Evolutionary conservation across 2,888 invertebrate genomes (phyloP), one percentile per base, ranked within the genome.

Genomic region (Pollenia griseotomentosa): DNA sequence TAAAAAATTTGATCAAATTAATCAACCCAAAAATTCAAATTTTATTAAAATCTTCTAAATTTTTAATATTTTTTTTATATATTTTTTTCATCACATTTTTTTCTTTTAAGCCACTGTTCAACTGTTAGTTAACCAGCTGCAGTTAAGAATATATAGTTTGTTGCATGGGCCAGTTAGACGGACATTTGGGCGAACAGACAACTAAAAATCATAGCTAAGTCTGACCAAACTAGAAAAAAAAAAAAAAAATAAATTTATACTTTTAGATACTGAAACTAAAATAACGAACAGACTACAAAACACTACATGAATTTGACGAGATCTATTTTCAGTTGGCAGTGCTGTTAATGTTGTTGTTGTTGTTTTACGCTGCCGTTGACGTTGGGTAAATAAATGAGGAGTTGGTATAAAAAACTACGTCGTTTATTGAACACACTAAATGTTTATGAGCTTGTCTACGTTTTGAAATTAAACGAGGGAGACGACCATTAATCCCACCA

Each of bases 261-360:
- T 61, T 70, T 74, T 66, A 75, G 66, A 57, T 66, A 74, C 53
- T 61, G 46, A 48, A 83, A 77, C 46, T 33, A 77, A 71, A 71
- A 78, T 81, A 83, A 70, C 63, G 77, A 57, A 71, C 42, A 78
- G 68, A 53, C 61, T 80, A 86, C 73, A 70, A 63, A 80, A 80
- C 59, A 73, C 80, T 55, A 78, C 63, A 78, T 81, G 71, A 44
- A 75, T 61, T 61, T 75, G 73, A 66, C 7, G 33, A 65, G 48
- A 74, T 83, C 73, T 81, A 81, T 81, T 33, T 33, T 66, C 57
- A 65, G 44, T 73, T 65, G 23, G 51, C 51, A 40, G 51, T 73
- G 66, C 42, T 65, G 55, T 2, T 42, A 55, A 44, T 55, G 33
- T 48, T 63, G 48, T 12, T 19, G 40, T 53, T 55, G 55, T 42